Base-by-base conservation (phyloP, 2,113 vertebrate species). In the Pandion haliaetus region DNA sequence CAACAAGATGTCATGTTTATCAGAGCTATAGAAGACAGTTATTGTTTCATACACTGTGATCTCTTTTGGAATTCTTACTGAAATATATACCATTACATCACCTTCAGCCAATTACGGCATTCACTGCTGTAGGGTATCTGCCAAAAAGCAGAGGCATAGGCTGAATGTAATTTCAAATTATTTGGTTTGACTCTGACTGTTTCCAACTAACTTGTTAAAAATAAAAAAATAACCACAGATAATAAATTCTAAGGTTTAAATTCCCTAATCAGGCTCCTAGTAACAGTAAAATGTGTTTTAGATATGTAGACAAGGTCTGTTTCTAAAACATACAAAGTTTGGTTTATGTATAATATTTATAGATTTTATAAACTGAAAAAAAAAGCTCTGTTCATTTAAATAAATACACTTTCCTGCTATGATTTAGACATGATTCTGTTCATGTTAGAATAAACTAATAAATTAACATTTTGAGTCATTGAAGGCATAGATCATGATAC, bases 51-150 rank as follows among this genome's bases (percentile, higher is more conserved):
- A 79, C 65, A 82, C 34, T 50, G 14, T 74, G 44, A 52, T 90
- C 14, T 67, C 55, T 86, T 86, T 79, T 18, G 82, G 59, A 31
- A 88, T 82, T 95, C 61, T 93, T 82, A 45, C 71, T 91, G 91
- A 96, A 95, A 97, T 94, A 61, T 36, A 61, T 72, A 49, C n/a
- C 66, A 72, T 88, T 95, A 95, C 95, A 95, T 96, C 86, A 96
- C 72, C 36, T 86, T 92, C 62, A 90, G 31, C 52, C 79, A 76
- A 52, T 55, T 95, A 29, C 59, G 83, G 11, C 45, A 40, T 83
- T 88, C 65, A 92, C 77, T 88, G 25, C 21, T 78, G 21, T 83
- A 44, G 47, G 15, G 12, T 44, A 62, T 82, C 65, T 96, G 66
- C 85, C 80, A 95, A 94, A 94, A 91, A 88, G 25, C 34, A 62